Base-by-base conservation (phyloP, 2,888 invertebrate genomes). In the Metacarcinus magister region DNA sequence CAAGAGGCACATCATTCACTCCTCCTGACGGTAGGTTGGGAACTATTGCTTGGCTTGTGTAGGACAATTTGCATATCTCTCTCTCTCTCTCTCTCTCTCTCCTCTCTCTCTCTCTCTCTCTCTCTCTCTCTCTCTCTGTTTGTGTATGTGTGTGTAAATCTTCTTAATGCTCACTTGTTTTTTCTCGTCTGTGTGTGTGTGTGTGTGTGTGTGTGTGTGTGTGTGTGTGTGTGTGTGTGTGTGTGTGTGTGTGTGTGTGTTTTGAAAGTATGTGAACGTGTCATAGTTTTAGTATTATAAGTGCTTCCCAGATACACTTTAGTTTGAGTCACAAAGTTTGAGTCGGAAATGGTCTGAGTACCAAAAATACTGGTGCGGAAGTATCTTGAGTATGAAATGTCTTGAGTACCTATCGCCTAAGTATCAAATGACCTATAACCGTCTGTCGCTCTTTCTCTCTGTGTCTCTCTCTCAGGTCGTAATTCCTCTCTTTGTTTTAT, bases 171-270 rank as follows among this genome's bases (percentile, higher is more conserved):
- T 67, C 23, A 67, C 19, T 67, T 23, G 67, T n/a, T 67, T 67
- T 67, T 67, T 23, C 67, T 5, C 23, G 67, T 67, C 23, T 67
- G 67, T 67, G 16, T 67, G 10, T 23, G 16, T 19, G 10, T 67
- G 0, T 10, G 1, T 67, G 67, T 67, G 10, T 67, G 19, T 67
- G 67, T 16, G 67, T 67, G 67, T 67, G 67, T 67, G n/a, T 67
- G 67, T 19, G 67, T 67, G 67, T 67, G 67, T 67, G 67, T 67
- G 67, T 67, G 67, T 67, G 67, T 67, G 67, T 67, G 67, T 67
- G 67, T 67, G 67, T 67, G 67, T 67, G 67, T 67, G 67, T 67
- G 67, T 67, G 67, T 67, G 67, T 67, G 67, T 67, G 67, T 67
- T 10, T 5, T 10, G n/a, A n/a, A n/a, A n/a, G n/a, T n/a, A n/a